Conservation (phyloP, 2,797 vertebrate genomes). For the Enteromius radiatus region DNA sequence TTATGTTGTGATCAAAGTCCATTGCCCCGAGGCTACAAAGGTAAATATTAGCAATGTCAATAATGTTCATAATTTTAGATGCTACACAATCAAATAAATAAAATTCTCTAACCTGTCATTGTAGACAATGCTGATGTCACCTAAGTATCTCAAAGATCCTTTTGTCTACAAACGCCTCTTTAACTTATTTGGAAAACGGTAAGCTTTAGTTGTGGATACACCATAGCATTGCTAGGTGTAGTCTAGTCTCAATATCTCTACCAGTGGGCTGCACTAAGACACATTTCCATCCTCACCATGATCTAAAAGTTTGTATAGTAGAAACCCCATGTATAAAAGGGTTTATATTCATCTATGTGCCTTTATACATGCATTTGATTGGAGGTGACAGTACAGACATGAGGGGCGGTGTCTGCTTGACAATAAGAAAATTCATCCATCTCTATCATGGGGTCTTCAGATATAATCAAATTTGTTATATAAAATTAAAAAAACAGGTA, state of each 20-base stretch:
- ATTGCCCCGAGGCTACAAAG: slow-evolving; percentile 87
- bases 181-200: slow-evolving; percentile 71
- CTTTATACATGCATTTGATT: not conserved
- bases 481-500: not conserved
- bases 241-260: not conserved
- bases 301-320: not conserved
- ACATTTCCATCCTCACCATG: not conserved
- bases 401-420: not conserved
- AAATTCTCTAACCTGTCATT: not conserved
- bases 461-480: not conserved
- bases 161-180: slow-evolving; percentile 74
- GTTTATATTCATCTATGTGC: not conserved
- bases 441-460: not conserved
- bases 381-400: not conserved
- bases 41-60: slow-evolving; percentile 70
- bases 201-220: not conserved
- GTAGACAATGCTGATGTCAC: slow-evolving; percentile 89
- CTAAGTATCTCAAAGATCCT: slow-evolving; percentile 85
- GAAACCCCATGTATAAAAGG: not conserved
- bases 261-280: not conserved
- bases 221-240: not conserved
- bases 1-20: slow-evolving; percentile 68
- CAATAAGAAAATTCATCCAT: not conserved
- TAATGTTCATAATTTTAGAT: not conserved
- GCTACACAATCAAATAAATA: not conserved